phyloP scores from a whole-genome alignment of 2,888 invertebrate genomes.

The Apamea crenata region DNA sequence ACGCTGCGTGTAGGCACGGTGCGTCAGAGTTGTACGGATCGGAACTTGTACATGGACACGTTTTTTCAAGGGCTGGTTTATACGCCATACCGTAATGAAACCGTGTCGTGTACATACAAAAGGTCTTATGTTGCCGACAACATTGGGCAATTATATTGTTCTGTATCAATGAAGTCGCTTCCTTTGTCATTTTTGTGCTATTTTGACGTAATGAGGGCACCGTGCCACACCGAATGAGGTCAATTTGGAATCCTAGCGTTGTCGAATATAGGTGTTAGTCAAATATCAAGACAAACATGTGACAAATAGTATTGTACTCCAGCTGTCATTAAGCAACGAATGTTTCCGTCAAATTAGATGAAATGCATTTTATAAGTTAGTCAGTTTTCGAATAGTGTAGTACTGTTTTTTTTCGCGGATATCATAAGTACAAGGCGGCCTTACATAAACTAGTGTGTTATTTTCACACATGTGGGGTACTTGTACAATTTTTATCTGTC shows the following conservation, averaged over 20 bases:
- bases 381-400: no score
- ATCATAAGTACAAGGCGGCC: no score
- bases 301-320: background rate
- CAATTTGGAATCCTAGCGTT: background rate
- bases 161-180: conserved; percentile 5
- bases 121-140: background rate
- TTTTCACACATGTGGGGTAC: no score
- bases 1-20: no score
- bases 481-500: no score
- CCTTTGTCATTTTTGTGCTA: conserved; percentile 16
- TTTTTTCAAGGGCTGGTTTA: background rate
- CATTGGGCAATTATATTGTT: conserved; percentile 39
- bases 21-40: no score
- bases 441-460: no score
- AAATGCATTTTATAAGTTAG: background rate
- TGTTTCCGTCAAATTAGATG: background rate
- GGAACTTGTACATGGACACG: no score
- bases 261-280: background rate
- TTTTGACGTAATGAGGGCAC: background rate
- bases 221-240: background rate
- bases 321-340: background rate
- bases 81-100: background rate
- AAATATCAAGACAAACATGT: background rate
- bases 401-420: background rate
- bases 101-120: background rate